Base-by-base conservation (phyloP, 2,888 invertebrate genomes). In the Mystacides longicornis region DNA sequence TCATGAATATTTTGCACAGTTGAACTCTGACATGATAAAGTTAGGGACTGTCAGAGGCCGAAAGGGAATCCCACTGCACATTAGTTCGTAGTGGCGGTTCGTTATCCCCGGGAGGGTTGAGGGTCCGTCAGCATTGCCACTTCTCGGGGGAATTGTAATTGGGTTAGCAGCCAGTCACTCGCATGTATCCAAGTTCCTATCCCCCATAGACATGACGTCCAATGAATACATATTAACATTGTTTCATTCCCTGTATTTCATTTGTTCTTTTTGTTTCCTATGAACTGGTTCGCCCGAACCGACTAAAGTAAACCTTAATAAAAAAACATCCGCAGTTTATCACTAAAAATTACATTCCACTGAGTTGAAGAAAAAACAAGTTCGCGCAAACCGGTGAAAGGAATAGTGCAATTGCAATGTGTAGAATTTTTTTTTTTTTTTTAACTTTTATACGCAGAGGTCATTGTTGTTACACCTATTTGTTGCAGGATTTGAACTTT, bases 131-230 rank as follows among this genome's bases (percentile, higher is more conserved):
- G 53, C 49, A 42, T 42, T 42, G 16, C 31, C 53, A 31, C 50
- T n/a, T n/a, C n/a, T 46, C 51, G 51, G 20, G 53, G 56, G 51
- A 53, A 56, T 60, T 51, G 58, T 60, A 60, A 60, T 56, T 58
- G 58, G 60, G 60, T 60, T 60, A 60, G 57, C 54, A 57, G 55
- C 57, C 50, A 46, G 52, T 46, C 56, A 49, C 56, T 45, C 47
- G 37, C 50, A 51, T 52, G 54, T 49, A 45, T 18, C 45, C 54
- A 50, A 45, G 56, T 54, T 54, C 52, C 43, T 37, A 48, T 54
- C 49, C 58, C 60, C 54, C 46, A 31, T 48, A 51, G 54, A 57
- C 55, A 47, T 48, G 52, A 45, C 47, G 57, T 50, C 45, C 59
- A 42, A 18, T 23, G 52, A 47, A 50, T 46, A 45, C 49, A 49